A percentile compares a stretch with the other conserved stretches of the same genome.
phyloP scores from a whole-genome alignment of 1,140 invertebrate genomes.

The Anadara kagoshimensis region DNA sequence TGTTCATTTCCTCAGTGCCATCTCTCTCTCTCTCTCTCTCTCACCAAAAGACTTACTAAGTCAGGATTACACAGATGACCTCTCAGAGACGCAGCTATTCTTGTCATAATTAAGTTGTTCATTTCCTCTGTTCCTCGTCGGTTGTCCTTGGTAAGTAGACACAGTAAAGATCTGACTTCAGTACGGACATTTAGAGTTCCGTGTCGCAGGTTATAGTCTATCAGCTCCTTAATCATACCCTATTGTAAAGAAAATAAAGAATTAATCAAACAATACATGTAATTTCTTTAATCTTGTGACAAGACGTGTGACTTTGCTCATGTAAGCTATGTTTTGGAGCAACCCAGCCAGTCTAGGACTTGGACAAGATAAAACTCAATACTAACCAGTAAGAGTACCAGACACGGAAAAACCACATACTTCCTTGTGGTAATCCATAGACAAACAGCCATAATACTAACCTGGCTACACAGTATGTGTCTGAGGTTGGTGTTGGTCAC shows the following conservation, averaged over 20 bases:
- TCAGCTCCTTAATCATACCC: slow-evolving; percentile 91
- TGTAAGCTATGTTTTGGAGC: no score
- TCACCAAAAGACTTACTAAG: slow-evolving; percentile 71
- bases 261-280: no score
- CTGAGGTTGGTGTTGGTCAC: slow-evolving; percentile 87
- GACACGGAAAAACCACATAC: no score
- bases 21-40: no score
- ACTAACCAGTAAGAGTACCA: no score
- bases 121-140: slow-evolving; percentile 89
- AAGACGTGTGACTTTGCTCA: no score
- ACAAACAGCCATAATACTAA: no score
- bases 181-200: slow-evolving; percentile 78
- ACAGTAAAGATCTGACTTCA: slow-evolving; percentile 84
- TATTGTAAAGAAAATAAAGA: slow-evolving; percentile 71
- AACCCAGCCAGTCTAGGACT: no score
- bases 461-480: slow-evolving; percentile 83
- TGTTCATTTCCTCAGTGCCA: no score
- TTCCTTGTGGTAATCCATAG: no score
- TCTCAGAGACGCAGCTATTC: slow-evolving; percentile 79
- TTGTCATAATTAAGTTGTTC: slow-evolving; percentile 86
- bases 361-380: no score
- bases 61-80: slow-evolving; percentile 78
- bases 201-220: slow-evolving; percentile 88
- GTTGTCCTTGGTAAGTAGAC: slow-evolving; percentile 93
- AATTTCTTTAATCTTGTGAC: no score